These are phyloP conservation scores for Myiopsitta monachus DNA, from an alignment of 2,113 vertebrate genomes.

Conservation along the genomic window DNA sequence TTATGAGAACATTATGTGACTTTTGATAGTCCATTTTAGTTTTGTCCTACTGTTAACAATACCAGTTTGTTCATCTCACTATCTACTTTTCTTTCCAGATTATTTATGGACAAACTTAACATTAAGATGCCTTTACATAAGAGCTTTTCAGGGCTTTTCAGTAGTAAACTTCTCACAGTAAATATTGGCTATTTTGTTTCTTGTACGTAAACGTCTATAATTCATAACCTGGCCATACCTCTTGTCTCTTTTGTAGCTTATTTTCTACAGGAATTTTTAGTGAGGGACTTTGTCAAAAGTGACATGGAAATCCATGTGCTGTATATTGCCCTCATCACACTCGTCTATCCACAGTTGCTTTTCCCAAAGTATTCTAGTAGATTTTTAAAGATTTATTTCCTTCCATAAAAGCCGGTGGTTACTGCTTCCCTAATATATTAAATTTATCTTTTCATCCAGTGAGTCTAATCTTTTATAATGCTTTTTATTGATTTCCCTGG, in stretches of 20 bases:
- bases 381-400: not conserved
- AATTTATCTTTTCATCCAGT: slow-evolving; percentile 2
- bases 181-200: not conserved
- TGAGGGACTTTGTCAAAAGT: not conserved
- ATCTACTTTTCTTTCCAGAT: not conserved
- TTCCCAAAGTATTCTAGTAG: not conserved
- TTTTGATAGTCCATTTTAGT: not conserved
- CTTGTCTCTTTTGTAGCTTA: not conserved
- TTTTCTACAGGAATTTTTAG: not conserved
- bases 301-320: not conserved
- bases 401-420: not conserved
- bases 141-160: not conserved
- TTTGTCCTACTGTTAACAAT: not conserved
- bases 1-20: not conserved
- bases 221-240: not conserved
- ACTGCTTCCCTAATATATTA: not conserved
- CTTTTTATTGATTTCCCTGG: slow-evolving; percentile 1
- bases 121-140: not conserved
- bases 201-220: not conserved
- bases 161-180: not conserved
- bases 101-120: not conserved
- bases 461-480: not conserved
- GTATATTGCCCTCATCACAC: not conserved
- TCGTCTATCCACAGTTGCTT: not conserved
- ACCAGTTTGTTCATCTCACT: not conserved